Evolutionary conservation across 2,888 invertebrate species (phyloP), one percentile per base, ranked within the genome.

Genomic region (Chymomyza caudatula): DNA sequence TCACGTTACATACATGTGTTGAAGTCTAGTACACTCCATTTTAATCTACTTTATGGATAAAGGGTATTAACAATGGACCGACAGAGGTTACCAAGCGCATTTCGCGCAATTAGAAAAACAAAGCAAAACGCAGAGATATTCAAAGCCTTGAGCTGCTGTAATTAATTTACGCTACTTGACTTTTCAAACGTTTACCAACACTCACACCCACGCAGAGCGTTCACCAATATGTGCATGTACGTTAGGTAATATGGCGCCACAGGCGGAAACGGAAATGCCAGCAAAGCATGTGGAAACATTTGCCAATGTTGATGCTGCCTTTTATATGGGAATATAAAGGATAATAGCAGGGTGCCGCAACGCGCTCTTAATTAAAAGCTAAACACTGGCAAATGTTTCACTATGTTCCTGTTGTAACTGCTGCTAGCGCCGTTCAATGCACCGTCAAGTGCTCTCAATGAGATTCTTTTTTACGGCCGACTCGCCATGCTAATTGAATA

Each of bases 141-240:
- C 19, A 44, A 25, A 60, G 66, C 57, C 52, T 22, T 43, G 44
- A 47, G 19, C 55, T 67, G 74, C 83, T 75, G 86, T 86, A 82
- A 82, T 82, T 84, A 82, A 82, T 86, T 84, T 86, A 82, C 82
- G 86, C 86, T 77, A 78, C 82, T 82, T 82, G 85, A 86, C 77
- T 84, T 82, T 77, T 73, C 67, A 66, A 73, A 64, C 67, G 73
- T 67, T 73, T 60, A 62, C 67, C 73, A 65, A 62, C 67, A 60
- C 63, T 57, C 54, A 58, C 15, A 53, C 43, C 13, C 2, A n/a
- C 13, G 15, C 22, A 52, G n/a, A n/a, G n/a, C n/a, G n/a, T n/a
- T n/a, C 8, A 52, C 52, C n/a, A n/a, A n/a, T n/a, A 22, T 20
- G 1, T 3, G n/a, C n/a, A 13, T 53, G n/a, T 51, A n/a, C n/a